phyloP scores from a whole-genome alignment of 2,113 vertebrate genomes.

The Turdus rufiventris region DNA sequence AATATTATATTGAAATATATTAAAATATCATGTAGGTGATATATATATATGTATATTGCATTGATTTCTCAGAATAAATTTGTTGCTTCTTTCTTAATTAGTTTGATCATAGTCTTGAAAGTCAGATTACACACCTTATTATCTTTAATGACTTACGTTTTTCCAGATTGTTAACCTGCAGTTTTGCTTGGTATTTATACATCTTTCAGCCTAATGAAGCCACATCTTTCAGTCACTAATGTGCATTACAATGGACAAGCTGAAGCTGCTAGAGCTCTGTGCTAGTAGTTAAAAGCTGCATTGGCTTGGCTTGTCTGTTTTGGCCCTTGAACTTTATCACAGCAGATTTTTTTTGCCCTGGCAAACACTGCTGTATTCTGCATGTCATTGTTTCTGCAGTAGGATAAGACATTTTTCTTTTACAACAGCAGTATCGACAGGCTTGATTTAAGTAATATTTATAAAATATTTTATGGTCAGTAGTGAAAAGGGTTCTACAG shows the following conservation, averaged over 20 bases:
- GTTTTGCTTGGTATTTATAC: not conserved
- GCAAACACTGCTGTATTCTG: not conserved
- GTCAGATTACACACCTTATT: not conserved
- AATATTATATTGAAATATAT: not conserved
- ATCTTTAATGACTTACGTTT: not conserved
- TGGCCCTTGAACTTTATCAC: not conserved
- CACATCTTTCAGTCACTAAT: not conserved
- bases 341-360: not conserved
- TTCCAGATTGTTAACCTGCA: not conserved
- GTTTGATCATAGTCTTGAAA: not conserved
- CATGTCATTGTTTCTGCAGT: not conserved
- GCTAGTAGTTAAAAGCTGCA: not conserved
- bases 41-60: not conserved
- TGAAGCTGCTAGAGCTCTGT: not conserved
- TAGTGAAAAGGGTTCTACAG: not conserved
- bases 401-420: not conserved
- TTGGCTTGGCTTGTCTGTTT: not conserved
- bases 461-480: not conserved
- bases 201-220: not conserved
- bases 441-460: not conserved
- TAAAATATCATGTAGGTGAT: not conserved
- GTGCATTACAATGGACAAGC: not conserved
- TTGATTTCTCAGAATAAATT: not conserved
- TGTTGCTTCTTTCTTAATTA: not conserved
- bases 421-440: not conserved